phyloP scores from a whole-genome alignment of 2,113 vertebrate species.

The Camelus dromedarius region DNA sequence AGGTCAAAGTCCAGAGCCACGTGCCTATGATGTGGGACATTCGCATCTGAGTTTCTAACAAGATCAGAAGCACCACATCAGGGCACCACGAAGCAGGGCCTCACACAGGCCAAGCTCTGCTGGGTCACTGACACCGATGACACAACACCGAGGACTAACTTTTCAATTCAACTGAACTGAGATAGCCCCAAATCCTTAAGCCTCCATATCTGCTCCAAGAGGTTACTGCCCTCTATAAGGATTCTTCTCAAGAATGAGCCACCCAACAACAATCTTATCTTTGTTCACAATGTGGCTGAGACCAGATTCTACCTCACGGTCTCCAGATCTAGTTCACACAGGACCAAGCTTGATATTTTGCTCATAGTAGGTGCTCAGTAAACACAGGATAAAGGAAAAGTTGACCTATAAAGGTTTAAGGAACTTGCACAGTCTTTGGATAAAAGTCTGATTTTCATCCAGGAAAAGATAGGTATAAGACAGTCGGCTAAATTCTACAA shows the following conservation, averaged over 20 bases:
- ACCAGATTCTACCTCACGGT: not conserved
- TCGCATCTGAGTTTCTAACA: not conserved
- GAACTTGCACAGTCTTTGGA: not conserved
- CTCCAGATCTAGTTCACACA: not conserved
- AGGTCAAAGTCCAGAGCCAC: not conserved
- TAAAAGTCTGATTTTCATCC: not conserved
- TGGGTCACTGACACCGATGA: not conserved
- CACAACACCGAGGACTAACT: not conserved
- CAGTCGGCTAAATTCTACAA: conserved; percentile 8
- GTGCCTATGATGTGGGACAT: not conserved
- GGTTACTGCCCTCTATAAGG: not conserved
- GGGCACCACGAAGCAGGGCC: not conserved
- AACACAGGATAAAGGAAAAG: conserved; percentile 20
- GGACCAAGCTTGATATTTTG: not conserved
- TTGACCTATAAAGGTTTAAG: not conserved
- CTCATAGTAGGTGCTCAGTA: not conserved
- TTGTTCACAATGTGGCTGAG: not conserved
- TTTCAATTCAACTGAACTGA: not conserved
- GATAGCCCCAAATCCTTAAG: not conserved
- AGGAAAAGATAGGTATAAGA: not conserved
- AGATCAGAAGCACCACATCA: not conserved
- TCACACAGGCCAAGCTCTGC: not conserved
- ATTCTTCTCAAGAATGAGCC: conserved; percentile 15
- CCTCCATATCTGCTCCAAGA: not conserved
- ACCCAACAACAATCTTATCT: not conserved